Evolutionary conservation across 30 jellyfish, hydroid and myxozoan genomes (phyloP).

Genomic region (Phacellophora camtschatica): DNA sequence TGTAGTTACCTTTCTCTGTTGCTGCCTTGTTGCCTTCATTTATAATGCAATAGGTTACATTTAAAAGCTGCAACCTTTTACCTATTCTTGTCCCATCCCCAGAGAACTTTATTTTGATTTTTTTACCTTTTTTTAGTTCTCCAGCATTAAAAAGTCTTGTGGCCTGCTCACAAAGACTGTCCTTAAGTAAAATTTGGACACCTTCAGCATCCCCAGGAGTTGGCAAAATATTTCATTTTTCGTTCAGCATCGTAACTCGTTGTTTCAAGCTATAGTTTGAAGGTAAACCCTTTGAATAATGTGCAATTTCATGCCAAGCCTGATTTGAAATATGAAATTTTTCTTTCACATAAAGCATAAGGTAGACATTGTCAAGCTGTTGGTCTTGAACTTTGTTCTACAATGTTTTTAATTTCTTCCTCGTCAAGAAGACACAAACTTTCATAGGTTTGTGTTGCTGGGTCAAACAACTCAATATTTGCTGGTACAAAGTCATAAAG

Average conservation of each 20-base stretch:
- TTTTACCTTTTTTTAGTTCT: no score
- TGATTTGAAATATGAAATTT: not conserved
- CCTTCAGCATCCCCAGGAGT: constrained; percentile 14
- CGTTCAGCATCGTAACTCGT: not conserved
- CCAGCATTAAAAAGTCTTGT: no score
- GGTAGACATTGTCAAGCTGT: not conserved
- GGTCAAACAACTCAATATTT: not conserved
- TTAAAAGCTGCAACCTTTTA: no score
- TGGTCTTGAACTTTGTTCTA: not conserved
- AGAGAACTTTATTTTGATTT: no score
- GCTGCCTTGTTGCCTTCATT: no score
- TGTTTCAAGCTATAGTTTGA: not conserved
- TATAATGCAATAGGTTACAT: no score
- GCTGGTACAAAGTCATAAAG: not conserved
- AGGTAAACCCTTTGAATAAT: not conserved
- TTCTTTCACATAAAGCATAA: not conserved
- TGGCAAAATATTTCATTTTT: not conserved
- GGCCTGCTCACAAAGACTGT: no score
- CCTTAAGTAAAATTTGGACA: not conserved
- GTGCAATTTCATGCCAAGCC: constrained; percentile 24
- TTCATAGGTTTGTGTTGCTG: not conserved
- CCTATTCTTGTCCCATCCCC: no score
- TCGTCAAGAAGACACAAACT: not conserved
- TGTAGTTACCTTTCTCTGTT: no score
- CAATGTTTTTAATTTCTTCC: not conserved